A percentile compares a stretch with the other conserved stretches of the same genome.
phyloP scores from a whole-genome alignment of 2,113 vertebrate genomes.

The Poecile atricapillus region DNA sequence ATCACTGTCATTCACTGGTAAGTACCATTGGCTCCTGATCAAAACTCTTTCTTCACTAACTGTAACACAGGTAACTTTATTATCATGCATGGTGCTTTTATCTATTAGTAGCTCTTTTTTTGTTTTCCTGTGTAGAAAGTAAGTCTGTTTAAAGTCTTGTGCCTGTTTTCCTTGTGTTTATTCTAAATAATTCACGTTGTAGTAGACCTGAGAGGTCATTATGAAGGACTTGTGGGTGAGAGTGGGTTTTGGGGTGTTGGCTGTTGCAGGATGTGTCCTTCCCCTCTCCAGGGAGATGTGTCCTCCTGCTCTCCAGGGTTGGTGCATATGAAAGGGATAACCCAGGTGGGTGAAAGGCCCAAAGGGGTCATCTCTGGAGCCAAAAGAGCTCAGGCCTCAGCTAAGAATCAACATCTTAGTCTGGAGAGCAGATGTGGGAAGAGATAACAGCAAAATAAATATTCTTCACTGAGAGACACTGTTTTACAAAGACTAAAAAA shows the following conservation, averaged over 20 bases:
- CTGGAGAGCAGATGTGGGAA: not conserved
- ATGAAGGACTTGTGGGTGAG: accelerated
- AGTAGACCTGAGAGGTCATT: not conserved
- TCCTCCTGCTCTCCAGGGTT: not conserved
- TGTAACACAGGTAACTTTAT: not conserved
- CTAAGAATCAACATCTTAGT: not conserved
- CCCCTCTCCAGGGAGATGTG: not conserved
- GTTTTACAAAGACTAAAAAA: not conserved
- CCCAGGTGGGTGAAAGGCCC: not conserved
- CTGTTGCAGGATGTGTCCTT: not conserved
- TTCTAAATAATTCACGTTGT: not conserved
- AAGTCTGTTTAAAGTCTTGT: not conserved
- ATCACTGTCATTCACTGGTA: not conserved
- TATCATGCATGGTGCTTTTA: accelerated
- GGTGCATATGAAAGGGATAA: not conserved
- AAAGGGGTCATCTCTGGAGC: not conserved
- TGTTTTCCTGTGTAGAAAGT: not conserved
- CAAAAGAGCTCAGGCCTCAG: not conserved
- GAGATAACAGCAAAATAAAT: not conserved
- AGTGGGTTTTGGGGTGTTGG: not conserved
- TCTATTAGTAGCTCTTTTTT: not conserved
- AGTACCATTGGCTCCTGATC: not conserved
- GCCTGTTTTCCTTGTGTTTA: not conserved
- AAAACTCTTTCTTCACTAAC: accelerated
- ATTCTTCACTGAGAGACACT: not conserved